Conservation (phyloP, 1,140 invertebrate genomes). For the Zophobas morio region DNA sequence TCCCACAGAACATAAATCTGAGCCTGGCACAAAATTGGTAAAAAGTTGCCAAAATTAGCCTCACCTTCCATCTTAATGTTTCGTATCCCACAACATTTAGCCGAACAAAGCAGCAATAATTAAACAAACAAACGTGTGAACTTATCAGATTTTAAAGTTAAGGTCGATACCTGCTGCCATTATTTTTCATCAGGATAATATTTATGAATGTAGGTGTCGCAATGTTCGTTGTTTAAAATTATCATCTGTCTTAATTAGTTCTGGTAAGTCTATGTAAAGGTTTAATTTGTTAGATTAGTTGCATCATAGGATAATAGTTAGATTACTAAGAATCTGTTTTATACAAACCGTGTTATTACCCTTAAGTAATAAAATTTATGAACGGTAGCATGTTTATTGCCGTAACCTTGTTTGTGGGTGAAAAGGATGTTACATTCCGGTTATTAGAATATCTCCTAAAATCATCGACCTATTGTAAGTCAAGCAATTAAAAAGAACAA, state of each 20-base stretch:
- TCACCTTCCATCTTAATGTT: constrained; percentile 15
- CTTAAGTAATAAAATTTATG: constrained; percentile 31
- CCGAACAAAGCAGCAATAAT: constrained; percentile 44
- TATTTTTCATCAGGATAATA: constrained; percentile 6
- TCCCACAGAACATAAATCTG: constrained; percentile 3
- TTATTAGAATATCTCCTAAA: constrained; percentile 38
- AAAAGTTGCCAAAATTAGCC: constrained; percentile 23
- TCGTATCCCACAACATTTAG: constrained; percentile 32
- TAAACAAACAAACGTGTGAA: constrained; percentile 38
- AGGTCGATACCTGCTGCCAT: constrained; percentile 16
- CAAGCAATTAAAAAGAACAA: constrained; percentile 28
- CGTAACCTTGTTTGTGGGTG: constrained; percentile 3
- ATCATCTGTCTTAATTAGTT: constrained; percentile 11
- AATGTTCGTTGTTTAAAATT: not conserved
- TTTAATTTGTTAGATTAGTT: not conserved
- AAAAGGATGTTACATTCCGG: constrained; percentile 30
- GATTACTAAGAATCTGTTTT: not conserved
- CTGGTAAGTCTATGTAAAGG: not conserved
- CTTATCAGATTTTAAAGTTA: constrained; percentile 39
- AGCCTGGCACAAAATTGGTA: not conserved
- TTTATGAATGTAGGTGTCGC: constrained; percentile 27
- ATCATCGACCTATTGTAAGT: constrained; percentile 31
- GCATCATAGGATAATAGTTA: no score
- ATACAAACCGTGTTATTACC: not conserved
- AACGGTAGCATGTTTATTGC: constrained; percentile 10